Percentiles rank a stretch among this genome's conserved stretches.
Evolutionary conservation across 2,113 vertebrate species (phyloP).

Genomic region (Hemiprocne comata): DNA sequence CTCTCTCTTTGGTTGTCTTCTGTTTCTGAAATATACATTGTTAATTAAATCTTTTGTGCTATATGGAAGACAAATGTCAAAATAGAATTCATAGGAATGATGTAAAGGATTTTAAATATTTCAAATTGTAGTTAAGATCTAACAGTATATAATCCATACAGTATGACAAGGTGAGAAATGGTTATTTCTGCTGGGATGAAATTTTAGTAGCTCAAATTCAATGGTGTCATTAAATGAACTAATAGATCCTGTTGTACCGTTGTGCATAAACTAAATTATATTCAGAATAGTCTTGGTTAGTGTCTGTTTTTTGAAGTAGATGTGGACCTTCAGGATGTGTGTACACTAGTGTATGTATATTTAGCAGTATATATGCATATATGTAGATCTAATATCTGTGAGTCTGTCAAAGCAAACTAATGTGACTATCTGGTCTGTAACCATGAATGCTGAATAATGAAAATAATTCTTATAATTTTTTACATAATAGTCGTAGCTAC

Average conservation of each 20-base stretch:
- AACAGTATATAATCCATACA: conserved; percentile 8
- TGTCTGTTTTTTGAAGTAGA: neutral
- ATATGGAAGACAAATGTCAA: neutral
- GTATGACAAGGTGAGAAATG: neutral
- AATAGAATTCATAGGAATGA: neutral
- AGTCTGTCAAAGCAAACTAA: neutral
- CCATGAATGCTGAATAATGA: neutral
- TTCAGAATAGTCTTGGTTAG: neutral
- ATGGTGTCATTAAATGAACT: neutral
- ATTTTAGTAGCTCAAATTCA: neutral
- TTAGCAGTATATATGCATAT: neutral
- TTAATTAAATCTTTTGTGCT: neutral
- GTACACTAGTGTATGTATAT: neutral
- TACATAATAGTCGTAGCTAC: neutral
- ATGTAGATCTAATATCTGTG: neutral
- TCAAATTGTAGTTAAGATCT: neutral
- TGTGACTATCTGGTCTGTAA: neutral
- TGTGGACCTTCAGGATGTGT: neutral
- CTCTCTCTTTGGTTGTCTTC: neutral
- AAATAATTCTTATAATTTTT: neutral
- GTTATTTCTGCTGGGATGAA: neutral
- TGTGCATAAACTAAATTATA: neutral
- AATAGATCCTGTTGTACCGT: neutral
- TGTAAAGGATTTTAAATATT: conserved; percentile 39
- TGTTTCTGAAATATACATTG: neutral